Evolutionary conservation across 2,113 vertebrate genomes (phyloP), one percentile per base, ranked within the genome.

Genomic region (Synchiropus splendidus): DNA sequence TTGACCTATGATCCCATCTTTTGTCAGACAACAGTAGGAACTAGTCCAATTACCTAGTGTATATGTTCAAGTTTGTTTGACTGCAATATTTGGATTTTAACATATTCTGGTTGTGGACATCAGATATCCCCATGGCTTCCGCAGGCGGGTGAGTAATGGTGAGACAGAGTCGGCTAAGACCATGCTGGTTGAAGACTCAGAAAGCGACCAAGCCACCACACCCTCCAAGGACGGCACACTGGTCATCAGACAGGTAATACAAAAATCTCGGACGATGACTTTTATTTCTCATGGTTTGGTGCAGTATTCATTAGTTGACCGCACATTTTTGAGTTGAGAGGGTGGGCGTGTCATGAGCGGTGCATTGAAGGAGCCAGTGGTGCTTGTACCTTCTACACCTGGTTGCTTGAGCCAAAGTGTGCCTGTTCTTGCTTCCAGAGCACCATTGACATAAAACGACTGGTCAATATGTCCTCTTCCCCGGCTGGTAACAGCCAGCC

Each of bases 391-490:
- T 79, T 52, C 80, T 79, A 71, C 77, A 81, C 81, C 85, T 83
- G 77, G 81, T 80, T 83, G 65, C 66, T 62, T 12, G n/a, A 78
- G 68, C 64, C 73, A 59, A 72, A 51, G 54, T 91, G 73, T 95
- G 86, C 89, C 88, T 97, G 89, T 96, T 94, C 91, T 96, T 87
- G 91, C 70, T 93, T 98, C 42, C 94, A 97, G 94, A 98, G 86
- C 88, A 84, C 90, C 86, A 86, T 87, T 86, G 92, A 94, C 82
- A 60, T 76, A 57, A 96, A 92, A 88, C 87, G 86, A 78, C 52
- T 63, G 66, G 73, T 79, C 75, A 64, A 12, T 61, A 60, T 73
- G 44, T 61, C 72, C 31, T 64, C 74, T 35, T 57, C 66, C 51
- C 58, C 51, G 47, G 42, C 68, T 11, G 54, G 55, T 44, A 34